These are phyloP conservation scores for Halocynthia aurantium DNA, from an alignment of 23 tunicate species.

Conservation along the genomic window DNA sequence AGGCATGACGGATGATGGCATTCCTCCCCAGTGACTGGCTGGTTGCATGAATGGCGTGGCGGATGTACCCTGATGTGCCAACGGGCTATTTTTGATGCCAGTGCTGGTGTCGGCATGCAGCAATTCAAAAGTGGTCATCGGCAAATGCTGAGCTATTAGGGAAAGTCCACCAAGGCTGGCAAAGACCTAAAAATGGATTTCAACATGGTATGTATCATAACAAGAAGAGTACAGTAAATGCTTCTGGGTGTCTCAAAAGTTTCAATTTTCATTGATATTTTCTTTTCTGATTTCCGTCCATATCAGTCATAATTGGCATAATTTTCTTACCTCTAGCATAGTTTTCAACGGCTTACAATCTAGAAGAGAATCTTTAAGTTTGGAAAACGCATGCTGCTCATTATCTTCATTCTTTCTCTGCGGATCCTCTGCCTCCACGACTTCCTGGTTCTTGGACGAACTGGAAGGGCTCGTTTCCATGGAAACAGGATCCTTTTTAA, in stretches of 20 bases:
- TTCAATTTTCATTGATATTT: too few relatives aligned
- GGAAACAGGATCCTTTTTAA: too few relatives aligned
- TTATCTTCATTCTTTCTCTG: neutral
- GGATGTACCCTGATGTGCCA: too few relatives aligned
- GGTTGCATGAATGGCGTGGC: too few relatives aligned
- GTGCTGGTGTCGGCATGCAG: neutral
- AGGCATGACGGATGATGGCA: neutral
- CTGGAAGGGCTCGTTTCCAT: too few relatives aligned
- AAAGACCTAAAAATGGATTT: conserved; percentile 15
- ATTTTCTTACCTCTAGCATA: neutral
- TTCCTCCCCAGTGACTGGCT: neutral
- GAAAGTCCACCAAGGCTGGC: conserved; percentile 9
- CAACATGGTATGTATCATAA: neutral
- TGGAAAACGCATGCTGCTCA: neutral
- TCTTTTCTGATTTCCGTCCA: too few relatives aligned
- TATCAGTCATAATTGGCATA: neutral
- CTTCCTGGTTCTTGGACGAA: neutral
- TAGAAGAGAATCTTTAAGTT: neutral
- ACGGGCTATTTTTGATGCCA: neutral
- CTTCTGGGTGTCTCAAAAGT: neutral
- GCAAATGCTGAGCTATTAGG: conserved; percentile 11
- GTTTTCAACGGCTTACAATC: neutral
- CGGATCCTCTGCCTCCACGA: conserved; percentile 1
- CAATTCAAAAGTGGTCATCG: conserved; percentile 1
- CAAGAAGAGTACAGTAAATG: neutral